phyloP scores from a whole-genome alignment of 2,888 invertebrate species.

The Ferdinandea cuprea region DNA sequence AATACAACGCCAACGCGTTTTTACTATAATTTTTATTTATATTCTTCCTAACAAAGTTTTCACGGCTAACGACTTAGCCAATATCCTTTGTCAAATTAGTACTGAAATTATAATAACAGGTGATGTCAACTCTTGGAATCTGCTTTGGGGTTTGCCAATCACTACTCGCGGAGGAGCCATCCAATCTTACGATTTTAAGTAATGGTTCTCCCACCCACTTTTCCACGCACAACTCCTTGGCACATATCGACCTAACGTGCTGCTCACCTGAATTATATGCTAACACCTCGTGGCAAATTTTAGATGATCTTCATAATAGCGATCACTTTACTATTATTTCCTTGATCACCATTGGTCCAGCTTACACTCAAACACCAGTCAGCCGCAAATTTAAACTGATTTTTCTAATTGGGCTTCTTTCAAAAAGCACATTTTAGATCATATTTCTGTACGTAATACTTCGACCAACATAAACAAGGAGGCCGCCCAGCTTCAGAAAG shows the following conservation, averaged over 20 bases:
- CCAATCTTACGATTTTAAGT: slow-evolving; percentile 33
- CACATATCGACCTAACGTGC: slow-evolving; percentile 35
- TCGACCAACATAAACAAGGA: slow-evolving; percentile 11
- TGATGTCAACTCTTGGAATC: slow-evolving; percentile 47
- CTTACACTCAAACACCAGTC: not conserved
- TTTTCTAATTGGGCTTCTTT: slow-evolving; percentile 8
- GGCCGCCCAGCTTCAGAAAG: slow-evolving; percentile 5
- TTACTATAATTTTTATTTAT: slow-evolving; percentile 22
- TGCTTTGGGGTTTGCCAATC: slow-evolving; percentile 28
- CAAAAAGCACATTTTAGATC: slow-evolving; percentile 15
- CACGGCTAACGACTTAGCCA: slow-evolving; percentile 2
- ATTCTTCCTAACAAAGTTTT: slow-evolving; percentile 16
- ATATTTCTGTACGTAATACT: not conserved
- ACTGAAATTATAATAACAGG: slow-evolving; percentile 17
- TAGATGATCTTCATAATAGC: slow-evolving; percentile 37
- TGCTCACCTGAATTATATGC: slow-evolving; percentile 22
- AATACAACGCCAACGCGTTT: slow-evolving; percentile 3
- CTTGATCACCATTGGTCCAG: not conserved
- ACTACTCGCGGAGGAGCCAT: not conserved
- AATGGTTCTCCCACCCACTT: slow-evolving; percentile 26
- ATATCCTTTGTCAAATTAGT: slow-evolving; percentile 9
- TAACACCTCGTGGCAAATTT: slow-evolving; percentile 8
- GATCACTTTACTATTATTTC: slow-evolving; percentile 44
- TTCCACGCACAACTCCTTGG: slow-evolving; percentile 31
- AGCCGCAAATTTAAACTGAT: slow-evolving; percentile 38